Percentiles rank a stretch among this genome's conserved stretches.
Conservation (phyloP, 2,113 vertebrate species). For the Carollia perspicillata region DNA sequence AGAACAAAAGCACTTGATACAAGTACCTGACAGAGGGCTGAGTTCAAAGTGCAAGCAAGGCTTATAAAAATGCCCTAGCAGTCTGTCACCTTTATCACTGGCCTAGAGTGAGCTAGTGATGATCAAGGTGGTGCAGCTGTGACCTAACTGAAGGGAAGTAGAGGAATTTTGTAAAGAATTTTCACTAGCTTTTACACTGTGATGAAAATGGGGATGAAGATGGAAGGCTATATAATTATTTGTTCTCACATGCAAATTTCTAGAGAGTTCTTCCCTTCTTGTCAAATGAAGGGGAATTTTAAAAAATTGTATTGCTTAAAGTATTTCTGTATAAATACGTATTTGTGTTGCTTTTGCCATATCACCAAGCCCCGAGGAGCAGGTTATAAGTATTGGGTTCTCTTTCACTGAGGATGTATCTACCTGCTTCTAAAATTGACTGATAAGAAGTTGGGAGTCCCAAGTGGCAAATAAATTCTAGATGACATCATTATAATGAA, state of each 20-base stretch:
- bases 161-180: slow-evolving; percentile 8
- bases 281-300: slow-evolving; percentile 38
- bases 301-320: slow-evolving; percentile 23
- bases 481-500: slow-evolving; percentile 49
- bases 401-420: slow-evolving; percentile 37
- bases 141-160: not conserved
- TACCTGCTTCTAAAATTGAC: slow-evolving; percentile 52
- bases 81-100: not conserved
- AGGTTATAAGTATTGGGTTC: slow-evolving; percentile 18
- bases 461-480: slow-evolving; percentile 55
- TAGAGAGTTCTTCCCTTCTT: slow-evolving; percentile 28
- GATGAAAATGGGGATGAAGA: slow-evolving; percentile 34
- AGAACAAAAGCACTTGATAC: slow-evolving; percentile 48
- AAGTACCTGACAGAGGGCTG: slow-evolving; percentile 37
- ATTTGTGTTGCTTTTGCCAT: not conserved
- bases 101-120: slow-evolving; percentile 13
- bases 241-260: slow-evolving; percentile 50
- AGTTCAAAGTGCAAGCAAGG: slow-evolving; percentile 36
- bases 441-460: slow-evolving; percentile 17
- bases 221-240: slow-evolving; percentile 40
- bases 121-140: not conserved
- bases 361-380: not conserved
- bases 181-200: slow-evolving; percentile 1
- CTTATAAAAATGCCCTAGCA: slow-evolving; percentile 23
- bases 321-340: not conserved